These are phyloP conservation scores for Lasioglossum albipes DNA, from an alignment of 1,140 invertebrate species.

Conservation along the genomic window DNA sequence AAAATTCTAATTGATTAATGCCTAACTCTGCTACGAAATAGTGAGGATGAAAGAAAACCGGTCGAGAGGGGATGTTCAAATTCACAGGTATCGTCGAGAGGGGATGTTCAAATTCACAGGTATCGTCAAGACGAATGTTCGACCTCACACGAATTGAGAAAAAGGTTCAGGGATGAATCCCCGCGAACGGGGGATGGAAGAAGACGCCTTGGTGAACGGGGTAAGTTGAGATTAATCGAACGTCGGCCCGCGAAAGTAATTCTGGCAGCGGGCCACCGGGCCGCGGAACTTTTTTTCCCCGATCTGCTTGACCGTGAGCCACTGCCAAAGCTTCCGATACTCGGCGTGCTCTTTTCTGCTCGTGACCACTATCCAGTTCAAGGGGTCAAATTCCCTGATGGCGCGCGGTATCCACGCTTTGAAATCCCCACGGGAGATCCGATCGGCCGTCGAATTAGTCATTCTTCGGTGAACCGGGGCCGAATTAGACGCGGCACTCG, in stretches of 20 bases:
- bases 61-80: too few relatives aligned
- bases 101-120: too few relatives aligned
- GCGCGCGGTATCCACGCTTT: conserved; percentile 16
- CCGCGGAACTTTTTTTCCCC: conserved; percentile 29
- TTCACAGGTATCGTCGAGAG: background rate
- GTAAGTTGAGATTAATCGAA: conserved; percentile 29
- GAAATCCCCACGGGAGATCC: conserved; percentile 15
- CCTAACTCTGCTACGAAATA: too few relatives aligned
- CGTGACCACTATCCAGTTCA: conserved; percentile 39
- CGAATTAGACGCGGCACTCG: conserved; percentile 28
- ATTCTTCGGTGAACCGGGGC: conserved; percentile 39
- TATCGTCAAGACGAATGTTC: background rate
- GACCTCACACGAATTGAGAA: too few relatives aligned
- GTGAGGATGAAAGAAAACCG: too few relatives aligned
- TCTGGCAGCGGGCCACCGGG: conserved; percentile 37
- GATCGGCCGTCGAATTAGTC: conserved; percentile 43
- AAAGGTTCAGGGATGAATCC: too few relatives aligned
- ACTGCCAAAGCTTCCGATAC: conserved; percentile 60
- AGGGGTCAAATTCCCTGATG: conserved; percentile 51
- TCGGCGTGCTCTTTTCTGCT: conserved; percentile 40
- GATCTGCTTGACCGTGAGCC: conserved; percentile 57
- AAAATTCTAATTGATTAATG: too few relatives aligned
- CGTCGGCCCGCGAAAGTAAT: conserved; percentile 30
- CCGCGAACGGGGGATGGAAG: background rate
- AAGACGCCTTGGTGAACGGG: background rate